Evolutionary conservation across 2,888 invertebrate species (phyloP).

Genomic region (Laspeyria flexula): DNA sequence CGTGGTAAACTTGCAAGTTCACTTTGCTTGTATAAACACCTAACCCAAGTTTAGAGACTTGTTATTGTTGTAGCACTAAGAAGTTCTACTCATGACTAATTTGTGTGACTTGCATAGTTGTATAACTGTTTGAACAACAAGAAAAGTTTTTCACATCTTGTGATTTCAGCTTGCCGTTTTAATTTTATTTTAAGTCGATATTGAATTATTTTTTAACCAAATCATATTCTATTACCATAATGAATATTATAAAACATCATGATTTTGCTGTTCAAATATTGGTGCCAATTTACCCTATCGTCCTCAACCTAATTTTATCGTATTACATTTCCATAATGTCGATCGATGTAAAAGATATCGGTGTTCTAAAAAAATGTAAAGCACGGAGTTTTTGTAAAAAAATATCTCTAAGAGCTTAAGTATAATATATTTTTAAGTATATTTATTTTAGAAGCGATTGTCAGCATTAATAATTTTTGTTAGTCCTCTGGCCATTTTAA

Average conservation of each 20-base stretch:
- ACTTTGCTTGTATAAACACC: background rate
- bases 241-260: background rate
- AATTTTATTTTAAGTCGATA: no score
- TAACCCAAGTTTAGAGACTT: background rate
- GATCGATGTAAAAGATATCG: background rate
- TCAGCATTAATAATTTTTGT: slow-evolving; percentile 44
- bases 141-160: no score
- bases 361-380: background rate
- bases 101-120: background rate
- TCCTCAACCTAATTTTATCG: background rate
- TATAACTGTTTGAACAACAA: no score
- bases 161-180: no score
- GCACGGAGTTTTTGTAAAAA: background rate
- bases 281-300: background rate
- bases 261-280: background rate
- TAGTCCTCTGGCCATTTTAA: slow-evolving; percentile 54
- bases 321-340: background rate
- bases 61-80: no score
- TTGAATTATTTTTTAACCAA: no score
- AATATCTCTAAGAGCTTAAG: background rate
- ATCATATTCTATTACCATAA: no score
- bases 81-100: no score
- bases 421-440: background rate
- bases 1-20: background rate
- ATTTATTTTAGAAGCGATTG: slow-evolving; percentile 45